Base-by-base conservation (phyloP, 2,113 vertebrate species). In the Charadrius vociferus region DNA sequence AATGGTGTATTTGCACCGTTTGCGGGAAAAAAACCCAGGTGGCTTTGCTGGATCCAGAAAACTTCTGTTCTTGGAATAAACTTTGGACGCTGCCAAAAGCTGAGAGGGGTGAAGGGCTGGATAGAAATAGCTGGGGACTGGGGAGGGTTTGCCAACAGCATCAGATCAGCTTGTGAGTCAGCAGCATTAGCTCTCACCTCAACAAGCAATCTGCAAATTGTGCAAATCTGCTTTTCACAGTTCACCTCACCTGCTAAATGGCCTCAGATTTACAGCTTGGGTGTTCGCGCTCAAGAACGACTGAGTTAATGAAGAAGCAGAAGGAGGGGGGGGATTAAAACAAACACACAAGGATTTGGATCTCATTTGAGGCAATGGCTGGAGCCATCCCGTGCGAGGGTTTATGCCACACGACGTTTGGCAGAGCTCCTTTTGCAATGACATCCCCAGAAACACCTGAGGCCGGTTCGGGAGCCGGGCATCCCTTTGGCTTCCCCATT, bases 221-320 rank as follows among this genome's bases (percentile, higher is more conserved):
- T 95, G 96, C 97, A 96, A 75, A 92, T 92, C 95, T 95, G 97
- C 96, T 95, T 93, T 93, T 97, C 91, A 91, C 97, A 95, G 96
- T 39, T 96, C 96, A 95, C 92, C 86, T 92, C 56, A 77, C 93
- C 94, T 61, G 93, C 77, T 88, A 91, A 95, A 96, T 3, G 81
- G 95, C 92, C 95, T 41, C 92, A 27, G 93, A 92, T 94, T 94
- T 93, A 82, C 81, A 75, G 94, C 73, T 71, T 5, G 52, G 49
- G 50, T 7, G 50, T 50, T 88, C 71, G 10, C 7, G 19, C 92
- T 78, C 36, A 59, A 43, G 75, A 96, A 86, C 12, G 71, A 86
- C 50, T 0, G 65, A 93, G 83, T 81, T 96, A 97, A 96, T 86
- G 91, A 95, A 67, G 72, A 59, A 36, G 20, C 1, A 9, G 72